Base-by-base conservation (phyloP, 1,140 invertebrate genomes). In the Atta cephalotes region DNA sequence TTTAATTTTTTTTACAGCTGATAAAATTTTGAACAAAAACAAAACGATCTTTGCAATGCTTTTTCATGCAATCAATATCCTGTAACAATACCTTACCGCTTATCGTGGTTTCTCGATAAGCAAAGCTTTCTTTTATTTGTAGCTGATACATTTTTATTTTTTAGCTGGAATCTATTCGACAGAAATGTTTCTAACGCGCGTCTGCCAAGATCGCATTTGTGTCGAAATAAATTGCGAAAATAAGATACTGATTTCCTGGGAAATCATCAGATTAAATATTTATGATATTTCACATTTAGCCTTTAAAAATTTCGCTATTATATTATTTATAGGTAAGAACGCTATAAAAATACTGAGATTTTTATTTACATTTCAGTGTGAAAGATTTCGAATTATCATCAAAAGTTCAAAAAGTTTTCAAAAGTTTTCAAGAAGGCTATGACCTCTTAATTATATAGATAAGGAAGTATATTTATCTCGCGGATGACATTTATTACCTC, bases 11-110 rank as follows among this genome's bases (percentile, higher is more conserved):
- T 16, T 51, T 21, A 9, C 31, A 60, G 28, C 74, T 35, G 25
- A 51, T 51, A 63, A 62, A 71, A 25, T 74, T 74, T 49, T n/a
- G 14, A 31, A 21, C 5, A 28, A 49, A 51, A 84, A 63, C n/a
- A 76, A 74, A 63, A 25, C 9, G 16, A 28, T 58, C 49, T 35
- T 62, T 63, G 58, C 68, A 82, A 82, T 25, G 68, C 56, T 63
- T 63, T 76, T 6, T 31, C n/a, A 81, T 14, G 79, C 35, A 81
- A 81, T 56, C 35, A 31, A 81, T 71, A 81, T 81, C 49, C 31
- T 25, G 65, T 31, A 58, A 56, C n/a, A 35, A 18, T 28, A 70
- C 45, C 18, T 58, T 58, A n/a, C 7, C 21, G 51, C 78, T 58
- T 12, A 60, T 71, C 66, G 10, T 71, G 5, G 66, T 81, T 81